Conservation (phyloP, 2,888 invertebrate species). For the Trichopria drosophilae region DNA sequence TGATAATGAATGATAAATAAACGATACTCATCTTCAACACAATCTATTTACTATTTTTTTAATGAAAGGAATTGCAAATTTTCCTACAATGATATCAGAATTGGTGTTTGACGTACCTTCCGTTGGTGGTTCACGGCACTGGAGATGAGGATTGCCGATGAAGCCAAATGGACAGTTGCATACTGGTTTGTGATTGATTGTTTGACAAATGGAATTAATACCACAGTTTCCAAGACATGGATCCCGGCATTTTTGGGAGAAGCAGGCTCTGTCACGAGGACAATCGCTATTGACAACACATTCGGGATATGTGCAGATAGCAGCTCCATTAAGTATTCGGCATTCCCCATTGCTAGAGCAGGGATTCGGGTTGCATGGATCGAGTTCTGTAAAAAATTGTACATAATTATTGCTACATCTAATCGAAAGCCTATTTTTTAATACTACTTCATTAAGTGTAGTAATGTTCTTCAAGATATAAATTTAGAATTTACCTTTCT, state of each 20-base stretch:
- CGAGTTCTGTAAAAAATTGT: conserved; percentile 49
- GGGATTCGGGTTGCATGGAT: conserved; percentile 84
- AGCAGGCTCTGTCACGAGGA: conserved; percentile 77
- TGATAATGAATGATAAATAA: conserved; percentile 30
- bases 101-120: conserved; percentile 20
- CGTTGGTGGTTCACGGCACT: conserved; percentile 63
- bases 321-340: conserved; percentile 69
- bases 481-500: conserved; percentile 48
- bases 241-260: conserved; percentile 80
- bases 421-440: neutral
- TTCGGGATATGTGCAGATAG: conserved; percentile 81
- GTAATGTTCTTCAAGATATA: too few relatives aligned
- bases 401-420: neutral
- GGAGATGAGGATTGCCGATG: conserved; percentile 75
- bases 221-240: conserved; percentile 84
- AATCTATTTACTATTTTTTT: too few relatives aligned
- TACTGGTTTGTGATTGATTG: conserved; percentile 77
- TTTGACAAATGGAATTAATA: conserved; percentile 77
- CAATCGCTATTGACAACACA: conserved; percentile 89
- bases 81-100: too few relatives aligned
- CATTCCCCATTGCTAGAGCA: conserved; percentile 84
- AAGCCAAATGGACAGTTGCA: conserved; percentile 82
- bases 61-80: too few relatives aligned
- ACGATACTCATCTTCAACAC: neutral
- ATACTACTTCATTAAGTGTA: conserved; percentile 1